Evolutionary conservation across 2,113 vertebrate genomes (phyloP), one percentile per base, ranked within the genome.

Genomic region (Bubo blakistoni): DNA sequence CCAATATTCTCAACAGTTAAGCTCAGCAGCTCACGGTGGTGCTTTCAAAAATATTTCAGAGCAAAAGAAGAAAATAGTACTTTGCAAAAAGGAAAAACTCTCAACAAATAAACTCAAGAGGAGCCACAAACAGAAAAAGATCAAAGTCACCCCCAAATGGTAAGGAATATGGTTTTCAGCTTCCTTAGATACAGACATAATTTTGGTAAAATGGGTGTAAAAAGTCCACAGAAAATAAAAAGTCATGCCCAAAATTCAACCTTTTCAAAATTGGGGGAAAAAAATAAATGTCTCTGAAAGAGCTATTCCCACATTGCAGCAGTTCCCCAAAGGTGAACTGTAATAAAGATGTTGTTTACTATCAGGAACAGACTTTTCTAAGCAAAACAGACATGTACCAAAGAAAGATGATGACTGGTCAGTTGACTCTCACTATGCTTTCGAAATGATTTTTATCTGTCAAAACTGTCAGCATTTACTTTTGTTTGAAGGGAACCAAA

Each of bases 131-230:
- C 96, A 96, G 96, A 98, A 89, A 32, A 97, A 91, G 61, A 86
- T 94, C 76, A 97, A 96, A 94, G 42, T 91, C 74, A 88, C 69
- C 20, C 66, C 92, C 4, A 98, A 97, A 93, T 97, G 98, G 98
- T 98, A 98, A 95, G 97, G 30, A 26, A 11, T 18, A 25, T 16
- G 27, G 26, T 58, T 62, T 42, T 70, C 49, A 77, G 32, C 30
- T 63, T 78, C 51, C 42, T n/a, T 49, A 42, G 47, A 34, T 44
- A 44, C 4, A 36, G 21, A 71, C 4, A 11, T 20, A 16, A 32
- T 80, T 95, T 92, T 82, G 62, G 55, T 85, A 57, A 42, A 59
- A 62, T 52, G 27, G 1, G 2, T 69, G 16, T 57, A 84, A 86
- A 84, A 81, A 51, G 24, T 63, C n/a, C 42, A 73, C 27, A 51